A percentile compares a stretch with the other conserved stretches of the same genome.
Evolutionary conservation across 2,797 vertebrate species (phyloP).

Genomic region (Crypturellus tataupa): DNA sequence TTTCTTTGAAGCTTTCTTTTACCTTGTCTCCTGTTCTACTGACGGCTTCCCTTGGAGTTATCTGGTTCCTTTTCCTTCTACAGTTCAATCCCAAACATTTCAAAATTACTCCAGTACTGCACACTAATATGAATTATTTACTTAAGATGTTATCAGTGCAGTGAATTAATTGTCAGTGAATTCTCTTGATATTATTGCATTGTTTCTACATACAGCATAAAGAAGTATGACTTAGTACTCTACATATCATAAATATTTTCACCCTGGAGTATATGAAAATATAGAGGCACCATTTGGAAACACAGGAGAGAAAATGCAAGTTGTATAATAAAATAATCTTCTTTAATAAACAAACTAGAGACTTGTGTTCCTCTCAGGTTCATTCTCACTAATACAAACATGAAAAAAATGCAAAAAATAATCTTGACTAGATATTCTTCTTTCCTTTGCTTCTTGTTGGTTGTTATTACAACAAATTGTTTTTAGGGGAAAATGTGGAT

Average conservation of each 20-base stretch:
- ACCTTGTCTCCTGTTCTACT: not conserved
- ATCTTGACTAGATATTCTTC: not conserved
- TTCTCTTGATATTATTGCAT: not conserved
- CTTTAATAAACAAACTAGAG: not conserved
- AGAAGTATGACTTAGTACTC: not conserved
- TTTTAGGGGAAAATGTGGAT: not conserved
- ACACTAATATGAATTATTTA: not conserved
- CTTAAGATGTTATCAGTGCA: not conserved
- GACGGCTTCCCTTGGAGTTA: not conserved
- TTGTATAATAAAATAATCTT: not conserved
- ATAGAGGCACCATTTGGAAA: not conserved
- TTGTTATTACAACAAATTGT: not conserved
- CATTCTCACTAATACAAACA: not conserved
- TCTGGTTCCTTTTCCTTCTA: not conserved
- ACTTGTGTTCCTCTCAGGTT: not conserved
- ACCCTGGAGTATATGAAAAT: not conserved
- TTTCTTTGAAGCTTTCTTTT: not conserved
- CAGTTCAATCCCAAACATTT: not conserved
- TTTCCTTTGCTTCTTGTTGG: not conserved
- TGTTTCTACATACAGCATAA: not conserved
- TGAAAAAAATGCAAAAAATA: not conserved
- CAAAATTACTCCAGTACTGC: not conserved
- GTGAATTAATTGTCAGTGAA: not conserved
- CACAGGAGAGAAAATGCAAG: not conserved
- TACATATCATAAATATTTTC: not conserved